Percentiles rank a stretch among this genome's conserved stretches.
Conservation (phyloP, 2,888 invertebrate species). For the Eupithecia tripunctaria region DNA sequence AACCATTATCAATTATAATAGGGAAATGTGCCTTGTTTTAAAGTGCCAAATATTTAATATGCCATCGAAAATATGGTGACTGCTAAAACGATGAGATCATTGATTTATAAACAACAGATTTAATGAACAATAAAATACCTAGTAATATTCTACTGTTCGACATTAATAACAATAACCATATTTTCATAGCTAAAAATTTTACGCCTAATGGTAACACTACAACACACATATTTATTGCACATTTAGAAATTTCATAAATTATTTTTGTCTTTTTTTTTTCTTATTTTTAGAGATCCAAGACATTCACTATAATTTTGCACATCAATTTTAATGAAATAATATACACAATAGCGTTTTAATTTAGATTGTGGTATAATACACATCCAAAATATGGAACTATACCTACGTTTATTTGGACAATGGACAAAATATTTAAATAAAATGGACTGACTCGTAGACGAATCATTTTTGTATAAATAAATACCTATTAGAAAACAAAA, state of each 20-base stretch:
- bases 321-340: conserved; percentile 82
- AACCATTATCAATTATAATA: conserved; percentile 83
- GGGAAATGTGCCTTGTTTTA: conserved; percentile 83
- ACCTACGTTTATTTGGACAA: conserved; percentile 81
- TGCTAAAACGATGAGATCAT: conserved; percentile 75
- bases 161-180: conserved; percentile 59
- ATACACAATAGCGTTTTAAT: conserved; percentile 82
- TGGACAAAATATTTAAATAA: conserved; percentile 78
- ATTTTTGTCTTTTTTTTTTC: conserved; percentile 83
- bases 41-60: conserved; percentile 83
- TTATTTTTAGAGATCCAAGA: conserved; percentile 84
- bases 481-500: conserved; percentile 55
- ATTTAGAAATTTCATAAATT: conserved; percentile 85
- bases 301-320: conserved; percentile 85
- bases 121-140: conserved; percentile 52
- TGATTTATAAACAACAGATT: conserved; percentile 63
- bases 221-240: conserved; percentile 86
- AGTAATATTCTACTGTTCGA: conserved; percentile 47
- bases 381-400: conserved; percentile 84
- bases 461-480: conserved; percentile 46
- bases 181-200: conserved; percentile 73
- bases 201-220: conserved; percentile 85
- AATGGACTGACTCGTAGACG: conserved; percentile 73
- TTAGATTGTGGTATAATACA: conserved; percentile 81
- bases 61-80: conserved; percentile 71